Base-by-base conservation (phyloP, 2,888 invertebrate species). In the Muschampia plurimacula region DNA sequence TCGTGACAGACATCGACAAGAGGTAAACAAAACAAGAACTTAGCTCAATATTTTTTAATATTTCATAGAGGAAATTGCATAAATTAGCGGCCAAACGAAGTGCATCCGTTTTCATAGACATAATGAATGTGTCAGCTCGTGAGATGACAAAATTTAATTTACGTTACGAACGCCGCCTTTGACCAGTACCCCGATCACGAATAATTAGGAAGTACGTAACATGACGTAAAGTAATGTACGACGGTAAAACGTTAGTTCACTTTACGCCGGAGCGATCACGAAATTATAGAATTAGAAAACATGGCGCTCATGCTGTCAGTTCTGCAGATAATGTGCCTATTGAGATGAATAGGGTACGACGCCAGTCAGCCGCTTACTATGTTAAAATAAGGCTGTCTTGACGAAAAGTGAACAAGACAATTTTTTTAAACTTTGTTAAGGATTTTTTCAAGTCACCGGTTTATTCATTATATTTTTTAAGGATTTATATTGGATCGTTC, bases 101-200 rank as follows among this genome's bases (percentile, higher is more conserved):
- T 32, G 39, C 12, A 55, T 5, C 39, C 39, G n/a, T 66, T 66
- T 65, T 39, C 13, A 22, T 15, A 22, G 12, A 15, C 39, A 5
- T 7, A 0, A 13, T 60, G 36, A 6, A 60, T 13, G 36, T 36
- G 7, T 8, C 2, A n/a, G 49, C 49, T 66, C 39, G 15, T 39
- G n/a, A 39, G 36, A n/a, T 9, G 52, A 55, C 66, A 55, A 36
- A 66, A 66, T 55, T 49, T 66, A 55, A 55, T 39, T 66, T 39
- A 66, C 55, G 66, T 39, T 12, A 39, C n/a, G 10, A n/a, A 52
- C 66, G 15, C 28, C 39, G 55, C 36, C 65, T 32, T 12, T 22
- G 9, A 65, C 46, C 22, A 22, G 22, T 22, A 22, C 22, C 22
- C 22, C 22, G 22, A 22, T 22, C 22, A 22, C 22, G 22, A 22